A percentile compares a stretch with the other conserved stretches of the same genome.
Conservation (phyloP, 2,888 invertebrate species). For the Leptopterna dolabrata region DNA sequence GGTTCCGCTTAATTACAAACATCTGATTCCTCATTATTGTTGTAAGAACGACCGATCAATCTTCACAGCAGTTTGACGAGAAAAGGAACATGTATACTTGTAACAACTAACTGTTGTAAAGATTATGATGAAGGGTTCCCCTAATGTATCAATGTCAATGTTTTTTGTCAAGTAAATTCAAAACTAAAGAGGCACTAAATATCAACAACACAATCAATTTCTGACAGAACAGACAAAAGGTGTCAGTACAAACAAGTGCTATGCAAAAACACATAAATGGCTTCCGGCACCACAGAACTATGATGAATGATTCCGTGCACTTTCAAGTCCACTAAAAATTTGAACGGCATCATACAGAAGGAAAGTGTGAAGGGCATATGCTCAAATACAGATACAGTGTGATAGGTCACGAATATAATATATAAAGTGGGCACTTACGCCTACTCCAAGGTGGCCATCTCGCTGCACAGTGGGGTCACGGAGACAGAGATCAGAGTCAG, state of each 20-base stretch:
- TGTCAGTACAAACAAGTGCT: not conserved
- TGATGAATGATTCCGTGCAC: not conserved
- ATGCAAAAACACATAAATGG: not conserved
- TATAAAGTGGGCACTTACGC: slow-evolving; percentile 12
- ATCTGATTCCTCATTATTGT: no score
- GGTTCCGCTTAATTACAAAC: not conserved
- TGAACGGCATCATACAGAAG: not conserved
- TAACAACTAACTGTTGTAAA: no score
- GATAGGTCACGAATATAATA: slow-evolving; percentile 14
- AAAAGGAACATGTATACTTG: no score
- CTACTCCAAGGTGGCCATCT: slow-evolving; percentile 33
- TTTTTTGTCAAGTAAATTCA: not conserved
- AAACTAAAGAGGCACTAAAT: not conserved
- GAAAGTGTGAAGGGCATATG: not conserved
- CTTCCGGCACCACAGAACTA: not conserved
- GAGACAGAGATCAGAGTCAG: slow-evolving; percentile 91
- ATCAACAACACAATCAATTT: not conserved
- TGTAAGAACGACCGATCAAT: no score
- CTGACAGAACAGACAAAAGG: not conserved
- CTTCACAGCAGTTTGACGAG: no score
- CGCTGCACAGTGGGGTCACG: slow-evolving; percentile 70
- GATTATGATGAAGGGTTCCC: no score
- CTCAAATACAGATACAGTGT: not conserved
- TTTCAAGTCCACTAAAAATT: not conserved
- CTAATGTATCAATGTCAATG: not conserved